Conservation (phyloP, 2,113 vertebrate genomes). For the Eudyptes chrysolophus region DNA sequence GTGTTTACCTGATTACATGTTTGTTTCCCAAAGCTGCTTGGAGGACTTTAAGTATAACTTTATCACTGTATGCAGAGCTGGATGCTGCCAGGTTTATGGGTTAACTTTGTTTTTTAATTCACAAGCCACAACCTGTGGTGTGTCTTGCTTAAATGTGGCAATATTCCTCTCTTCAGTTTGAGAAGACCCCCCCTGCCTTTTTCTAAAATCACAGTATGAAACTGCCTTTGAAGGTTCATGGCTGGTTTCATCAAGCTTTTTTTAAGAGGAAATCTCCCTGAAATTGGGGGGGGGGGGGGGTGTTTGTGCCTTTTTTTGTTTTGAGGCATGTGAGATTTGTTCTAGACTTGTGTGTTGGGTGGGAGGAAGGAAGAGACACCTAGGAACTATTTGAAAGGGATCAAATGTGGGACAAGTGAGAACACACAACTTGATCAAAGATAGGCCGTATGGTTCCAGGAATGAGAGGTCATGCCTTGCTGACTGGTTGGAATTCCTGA, state of each 20-base stretch:
- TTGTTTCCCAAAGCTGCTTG: background rate
- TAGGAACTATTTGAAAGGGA: background rate
- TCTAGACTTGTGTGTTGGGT: background rate
- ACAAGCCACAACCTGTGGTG: accelerated
- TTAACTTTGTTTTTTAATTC: background rate
- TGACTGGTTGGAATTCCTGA: background rate
- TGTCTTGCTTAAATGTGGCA: background rate
- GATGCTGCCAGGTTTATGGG: background rate
- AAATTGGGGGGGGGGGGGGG: background rate
- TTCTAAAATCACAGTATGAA: background rate
- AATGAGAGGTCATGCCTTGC: background rate
- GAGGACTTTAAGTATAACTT: background rate
- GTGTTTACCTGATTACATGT: background rate
- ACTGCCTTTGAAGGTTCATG: background rate
- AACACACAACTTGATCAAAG: constrained; percentile 20
- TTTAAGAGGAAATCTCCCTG: background rate
- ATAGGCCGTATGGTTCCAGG: background rate
- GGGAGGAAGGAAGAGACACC: background rate
- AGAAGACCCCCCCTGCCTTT: background rate
- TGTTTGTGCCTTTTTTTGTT: background rate
- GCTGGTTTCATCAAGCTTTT: background rate
- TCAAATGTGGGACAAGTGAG: background rate
- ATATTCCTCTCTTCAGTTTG: background rate
- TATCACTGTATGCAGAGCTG: accelerated
- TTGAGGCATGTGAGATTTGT: background rate